Base-by-base conservation (phyloP, 2,888 invertebrate genomes). In the Spilarctia lutea region DNA sequence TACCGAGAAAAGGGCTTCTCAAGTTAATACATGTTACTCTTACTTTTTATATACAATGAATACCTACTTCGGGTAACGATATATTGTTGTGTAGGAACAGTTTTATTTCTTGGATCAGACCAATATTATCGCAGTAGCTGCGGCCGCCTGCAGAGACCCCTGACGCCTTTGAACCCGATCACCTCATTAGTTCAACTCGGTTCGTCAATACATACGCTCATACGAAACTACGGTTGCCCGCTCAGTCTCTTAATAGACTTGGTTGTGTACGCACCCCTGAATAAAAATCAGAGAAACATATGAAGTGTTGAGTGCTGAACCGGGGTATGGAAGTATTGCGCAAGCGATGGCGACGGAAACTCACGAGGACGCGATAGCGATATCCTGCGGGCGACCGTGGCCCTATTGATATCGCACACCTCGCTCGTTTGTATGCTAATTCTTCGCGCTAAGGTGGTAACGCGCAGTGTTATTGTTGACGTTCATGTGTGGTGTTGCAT, bases 381-480 rank as follows among this genome's bases (percentile, higher is more conserved):
- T 89, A 92, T 94, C 93, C 94, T 95, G 95, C 95, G 95, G 95
- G 95, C 91, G 95, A 80, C 95, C 95, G 88, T 95, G 95, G 94
- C 95, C 93, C 91, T 90, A 94, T 93, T 95, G 92, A 94, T 93
- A 90, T 89, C 91, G 91, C 89, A 33, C 60, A 92, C 84, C 89
- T 91, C 91, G 88, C 86, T 87, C 84, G 89, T 94, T 94, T 92
- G 88, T 92, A 95, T 95, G 95, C 93, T 91, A 95, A 95, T 95
- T 79, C 80, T 80, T 87, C 79, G 78, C 81, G 86, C 83, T 86
- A 90, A 92, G 91, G 92, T 94, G 93, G 84, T 78, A 88, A 87
- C 86, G 84, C 86, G 91, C 90, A 94, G 93, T 94, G 87, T 81
- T 84, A 83, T 84, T 80, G 83, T 85, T 86, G 87, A 86, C 85